phyloP scores from a whole-genome alignment of 2,113 vertebrate species.

The Synodontis membranacea region DNA sequence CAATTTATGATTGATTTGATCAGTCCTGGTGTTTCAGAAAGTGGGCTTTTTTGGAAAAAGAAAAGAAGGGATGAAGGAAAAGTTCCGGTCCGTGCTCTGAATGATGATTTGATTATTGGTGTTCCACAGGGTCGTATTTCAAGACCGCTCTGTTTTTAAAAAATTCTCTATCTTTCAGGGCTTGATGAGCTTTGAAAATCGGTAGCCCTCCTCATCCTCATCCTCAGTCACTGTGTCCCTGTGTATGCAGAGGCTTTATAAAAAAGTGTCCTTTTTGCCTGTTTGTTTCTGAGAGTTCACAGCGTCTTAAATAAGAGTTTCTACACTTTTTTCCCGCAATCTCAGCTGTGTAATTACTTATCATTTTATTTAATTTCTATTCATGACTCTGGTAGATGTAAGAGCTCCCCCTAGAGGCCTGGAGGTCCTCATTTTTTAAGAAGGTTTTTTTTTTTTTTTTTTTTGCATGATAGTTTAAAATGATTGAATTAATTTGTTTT shows the following conservation, averaged over 20 bases:
- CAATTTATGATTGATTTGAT: background rate
- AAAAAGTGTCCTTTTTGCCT: background rate
- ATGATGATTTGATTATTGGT: background rate
- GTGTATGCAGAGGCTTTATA: background rate
- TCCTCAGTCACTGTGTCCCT: slow-evolving; percentile 3
- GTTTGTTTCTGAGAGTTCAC: background rate
- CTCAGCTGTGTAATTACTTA: slow-evolving; percentile 2
- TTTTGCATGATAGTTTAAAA: background rate
- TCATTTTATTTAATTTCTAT: background rate
- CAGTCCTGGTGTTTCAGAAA: background rate
- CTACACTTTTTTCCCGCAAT: background rate
- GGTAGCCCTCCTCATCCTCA: background rate
- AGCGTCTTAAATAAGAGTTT: too few species aligned
- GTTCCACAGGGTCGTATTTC: background rate
- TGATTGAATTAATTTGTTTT: background rate
- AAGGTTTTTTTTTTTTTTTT: background rate
- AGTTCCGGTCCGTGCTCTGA: background rate
- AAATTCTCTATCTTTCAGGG: background rate
- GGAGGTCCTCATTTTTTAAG: background rate
- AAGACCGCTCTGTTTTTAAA: background rate
- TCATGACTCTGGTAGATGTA: background rate
- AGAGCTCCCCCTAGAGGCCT: slow-evolving; percentile 25
- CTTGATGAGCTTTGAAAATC: background rate
- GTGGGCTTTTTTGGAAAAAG: background rate
- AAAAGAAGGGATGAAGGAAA: background rate